A percentile compares a stretch with the other conserved stretches of the same genome.
phyloP scores from a whole-genome alignment of 2,797 vertebrate species.

The Erpetoichthys calabaricus region DNA sequence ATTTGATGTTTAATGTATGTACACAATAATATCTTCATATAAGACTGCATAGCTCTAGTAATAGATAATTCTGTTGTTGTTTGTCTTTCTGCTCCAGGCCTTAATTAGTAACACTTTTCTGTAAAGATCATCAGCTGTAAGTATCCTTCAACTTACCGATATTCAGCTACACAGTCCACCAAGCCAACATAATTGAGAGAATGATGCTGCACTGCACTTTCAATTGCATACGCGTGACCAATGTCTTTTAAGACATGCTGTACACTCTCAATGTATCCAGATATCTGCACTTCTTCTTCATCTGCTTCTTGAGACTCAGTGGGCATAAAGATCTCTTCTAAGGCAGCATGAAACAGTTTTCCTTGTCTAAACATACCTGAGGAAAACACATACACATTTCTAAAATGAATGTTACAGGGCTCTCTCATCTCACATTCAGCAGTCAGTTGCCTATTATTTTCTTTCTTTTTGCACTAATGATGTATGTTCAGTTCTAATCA shows the following conservation, averaged over 20 bases:
- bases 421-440: no score
- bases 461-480: no score
- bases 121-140: no score
- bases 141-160: constrained; percentile 51
- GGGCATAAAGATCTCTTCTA: constrained; percentile 58
- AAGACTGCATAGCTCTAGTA: no score
- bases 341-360: constrained; percentile 60
- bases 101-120: no score
- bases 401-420: no score
- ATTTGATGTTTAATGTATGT: no score
- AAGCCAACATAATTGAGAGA: constrained; percentile 70
- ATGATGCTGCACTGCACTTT: constrained; percentile 71
- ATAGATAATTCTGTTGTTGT: no score
- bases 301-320: constrained; percentile 21
- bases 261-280: constrained; percentile 68
- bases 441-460: no score
- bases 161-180: constrained; percentile 82
- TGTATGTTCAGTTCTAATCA: no score
- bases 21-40: no score
- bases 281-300: constrained; percentile 20
- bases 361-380: constrained; percentile 74
- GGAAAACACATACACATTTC: constrained; percentile 8
- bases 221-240: constrained; percentile 60
- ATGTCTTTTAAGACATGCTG: constrained; percentile 64
- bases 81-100: no score